A percentile compares a stretch with the other conserved stretches of the same genome.
Conservation (phyloP, 1,140 invertebrate species). For the Drosophila oshimai region DNA sequence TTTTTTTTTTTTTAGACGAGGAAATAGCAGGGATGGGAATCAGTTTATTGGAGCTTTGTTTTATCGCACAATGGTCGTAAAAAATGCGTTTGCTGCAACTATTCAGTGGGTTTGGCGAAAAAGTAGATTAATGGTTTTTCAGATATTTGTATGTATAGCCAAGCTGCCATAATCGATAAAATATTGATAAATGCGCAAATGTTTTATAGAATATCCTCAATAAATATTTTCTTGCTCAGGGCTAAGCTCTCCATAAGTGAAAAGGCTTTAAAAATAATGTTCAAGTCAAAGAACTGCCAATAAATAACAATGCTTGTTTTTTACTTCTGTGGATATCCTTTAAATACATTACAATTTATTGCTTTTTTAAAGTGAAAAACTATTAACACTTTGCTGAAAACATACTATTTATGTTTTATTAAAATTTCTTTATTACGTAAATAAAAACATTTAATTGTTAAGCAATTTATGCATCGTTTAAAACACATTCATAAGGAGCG, state of each 20-base stretch:
- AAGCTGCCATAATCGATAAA: constrained; percentile 12
- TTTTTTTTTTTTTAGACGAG: background rate
- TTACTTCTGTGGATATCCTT: background rate
- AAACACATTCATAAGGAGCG: no score
- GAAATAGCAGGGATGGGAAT: background rate
- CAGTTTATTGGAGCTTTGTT: constrained; percentile 24
- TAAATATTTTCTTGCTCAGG: background rate
- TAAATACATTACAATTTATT: background rate
- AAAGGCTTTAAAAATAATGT: background rate
- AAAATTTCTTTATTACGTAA: no score
- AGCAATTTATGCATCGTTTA: no score
- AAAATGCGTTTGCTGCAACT: constrained; percentile 6
- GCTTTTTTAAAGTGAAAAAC: no score
- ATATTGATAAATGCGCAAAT: background rate
- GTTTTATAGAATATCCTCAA: background rate
- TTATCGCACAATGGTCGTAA: constrained; percentile 7
- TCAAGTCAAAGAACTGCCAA: background rate
- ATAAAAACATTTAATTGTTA: no score
- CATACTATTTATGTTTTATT: no score
- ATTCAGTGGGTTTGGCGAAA: background rate
- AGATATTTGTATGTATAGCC: background rate
- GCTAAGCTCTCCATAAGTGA: background rate
- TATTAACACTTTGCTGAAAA: no score
- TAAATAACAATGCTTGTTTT: background rate
- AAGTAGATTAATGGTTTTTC: constrained; percentile 25